phyloP scores from a whole-genome alignment of 2,113 vertebrate species.

The Mastomys natalensis region DNA sequence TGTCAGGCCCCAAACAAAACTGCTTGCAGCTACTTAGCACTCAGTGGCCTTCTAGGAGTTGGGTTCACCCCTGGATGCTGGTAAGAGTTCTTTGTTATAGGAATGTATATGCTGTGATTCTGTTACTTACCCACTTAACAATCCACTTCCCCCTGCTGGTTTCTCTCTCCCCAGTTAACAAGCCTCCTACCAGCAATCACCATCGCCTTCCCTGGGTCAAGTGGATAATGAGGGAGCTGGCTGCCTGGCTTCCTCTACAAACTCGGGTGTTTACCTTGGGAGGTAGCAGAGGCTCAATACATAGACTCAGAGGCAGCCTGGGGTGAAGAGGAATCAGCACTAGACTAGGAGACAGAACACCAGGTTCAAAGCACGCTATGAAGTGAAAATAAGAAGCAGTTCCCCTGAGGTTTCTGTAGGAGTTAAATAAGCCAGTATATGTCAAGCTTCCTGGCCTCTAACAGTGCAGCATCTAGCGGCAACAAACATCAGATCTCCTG shows the following conservation, averaged over 20 bases:
- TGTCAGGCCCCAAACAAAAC: background rate
- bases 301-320: background rate
- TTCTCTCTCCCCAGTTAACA: background rate
- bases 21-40: background rate
- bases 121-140: background rate
- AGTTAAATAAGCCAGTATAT: background rate
- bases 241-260: background rate
- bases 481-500: background rate
- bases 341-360: background rate
- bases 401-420: background rate
- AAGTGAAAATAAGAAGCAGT: conserved; percentile 1
- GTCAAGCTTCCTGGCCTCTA: background rate
- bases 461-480: background rate
- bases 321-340: background rate
- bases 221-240: conserved; percentile 8
- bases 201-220: background rate
- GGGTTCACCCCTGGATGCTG: background rate
- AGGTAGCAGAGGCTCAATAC: background rate
- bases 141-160: background rate
- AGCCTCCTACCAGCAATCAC: background rate
- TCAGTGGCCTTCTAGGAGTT: background rate
- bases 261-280: background rate
- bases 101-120: background rate
- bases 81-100: background rate
- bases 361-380: background rate